Evolutionary conservation across 2,888 invertebrate genomes (phyloP).

Genomic region (Papilio gigon): DNA sequence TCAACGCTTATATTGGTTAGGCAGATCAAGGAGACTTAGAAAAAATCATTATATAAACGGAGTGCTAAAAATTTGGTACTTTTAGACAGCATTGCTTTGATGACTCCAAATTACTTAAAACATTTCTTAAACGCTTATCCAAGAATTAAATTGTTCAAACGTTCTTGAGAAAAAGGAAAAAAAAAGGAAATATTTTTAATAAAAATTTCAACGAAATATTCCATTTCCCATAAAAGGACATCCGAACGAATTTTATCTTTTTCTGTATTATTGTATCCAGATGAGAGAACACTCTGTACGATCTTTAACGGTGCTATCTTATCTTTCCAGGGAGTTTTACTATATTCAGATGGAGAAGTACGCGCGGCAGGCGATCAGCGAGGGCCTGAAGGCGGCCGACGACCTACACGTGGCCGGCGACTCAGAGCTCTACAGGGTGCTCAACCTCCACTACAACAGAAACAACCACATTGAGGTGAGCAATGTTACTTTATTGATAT

Average conservation of each 20-base stretch:
- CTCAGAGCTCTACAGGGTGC: constrained; percentile 98
- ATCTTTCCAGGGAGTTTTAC: constrained; percentile 96
- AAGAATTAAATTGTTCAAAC: too few species aligned
- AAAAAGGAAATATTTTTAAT: too few species aligned
- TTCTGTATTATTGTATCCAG: background rate
- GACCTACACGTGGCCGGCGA: constrained; percentile 97
- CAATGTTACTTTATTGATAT: constrained; percentile 37
- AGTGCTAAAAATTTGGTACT: too few species aligned
- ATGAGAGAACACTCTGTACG: background rate
- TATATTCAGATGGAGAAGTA: constrained; percentile 99
- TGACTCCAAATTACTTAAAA: too few species aligned
- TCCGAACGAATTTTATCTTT: background rate
- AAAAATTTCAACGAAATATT: too few species aligned
- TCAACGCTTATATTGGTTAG: too few species aligned
- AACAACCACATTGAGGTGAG: constrained; percentile 97
- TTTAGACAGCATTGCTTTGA: too few species aligned
- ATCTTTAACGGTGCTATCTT: background rate
- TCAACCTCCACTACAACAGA: constrained; percentile 99
- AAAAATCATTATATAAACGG: too few species aligned
- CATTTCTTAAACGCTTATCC: too few species aligned
- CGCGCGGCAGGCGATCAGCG: constrained; percentile 98
- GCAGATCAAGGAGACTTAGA: too few species aligned
- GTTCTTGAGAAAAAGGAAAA: too few species aligned
- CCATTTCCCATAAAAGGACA: too few species aligned
- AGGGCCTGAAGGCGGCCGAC: constrained; percentile 96